Evolutionary conservation across 1,140 invertebrate species (phyloP).

Genomic region (Centruroides sculpturatus): DNA sequence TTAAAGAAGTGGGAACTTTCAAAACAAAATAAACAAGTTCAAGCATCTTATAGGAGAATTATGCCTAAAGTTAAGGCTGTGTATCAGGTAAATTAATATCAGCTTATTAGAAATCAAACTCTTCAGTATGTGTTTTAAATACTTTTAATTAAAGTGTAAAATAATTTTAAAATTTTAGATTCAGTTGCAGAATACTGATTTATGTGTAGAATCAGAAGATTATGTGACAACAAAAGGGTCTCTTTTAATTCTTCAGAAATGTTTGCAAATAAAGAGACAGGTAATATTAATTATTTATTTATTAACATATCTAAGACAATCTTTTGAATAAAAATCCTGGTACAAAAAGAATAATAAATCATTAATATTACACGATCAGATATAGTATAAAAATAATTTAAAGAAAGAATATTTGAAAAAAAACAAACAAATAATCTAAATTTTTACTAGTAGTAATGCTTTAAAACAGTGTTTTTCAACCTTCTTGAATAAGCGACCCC

Average conservation of each 20-base stretch:
- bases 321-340: too few relatives aligned
- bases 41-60: constrained; percentile 34
- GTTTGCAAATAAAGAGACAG: constrained; percentile 48
- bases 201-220: constrained; percentile 64
- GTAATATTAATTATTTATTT: constrained; percentile 25
- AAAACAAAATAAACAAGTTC: constrained; percentile 24
- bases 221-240: constrained; percentile 63
- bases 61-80: background rate
- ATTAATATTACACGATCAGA: too few relatives aligned
- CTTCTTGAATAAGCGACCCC: too few relatives aligned
- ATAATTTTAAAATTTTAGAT: constrained; percentile 35
- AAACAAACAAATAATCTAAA: too few relatives aligned
- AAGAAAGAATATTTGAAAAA: too few relatives aligned
- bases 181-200: constrained; percentile 45
- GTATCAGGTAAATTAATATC: background rate
- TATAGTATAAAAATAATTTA: too few relatives aligned
- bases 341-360: too few relatives aligned
- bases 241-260: constrained; percentile 48
- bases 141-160: background rate
- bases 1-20: constrained; percentile 46
- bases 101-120: background rate
- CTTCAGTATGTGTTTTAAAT: background rate
- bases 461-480: too few relatives aligned
- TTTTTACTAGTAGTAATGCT: too few relatives aligned
- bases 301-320: too few relatives aligned